Evolutionary conservation across 2,113 vertebrate species (phyloP).

Genomic region (Scomber colias): DNA sequence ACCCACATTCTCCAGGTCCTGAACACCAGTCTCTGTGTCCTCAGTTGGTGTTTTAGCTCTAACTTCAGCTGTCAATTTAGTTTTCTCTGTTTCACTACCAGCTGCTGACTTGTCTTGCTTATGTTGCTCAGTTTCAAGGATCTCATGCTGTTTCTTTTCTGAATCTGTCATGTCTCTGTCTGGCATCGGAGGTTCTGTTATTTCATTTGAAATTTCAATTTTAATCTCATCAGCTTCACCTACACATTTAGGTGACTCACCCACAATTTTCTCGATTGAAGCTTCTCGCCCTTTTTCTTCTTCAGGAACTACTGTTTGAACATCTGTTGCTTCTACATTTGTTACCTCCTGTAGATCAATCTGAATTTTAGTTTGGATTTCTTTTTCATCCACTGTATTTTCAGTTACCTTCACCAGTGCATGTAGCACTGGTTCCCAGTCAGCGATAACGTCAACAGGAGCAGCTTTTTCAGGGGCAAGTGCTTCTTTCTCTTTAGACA

Average conservation of each 20-base stretch:
- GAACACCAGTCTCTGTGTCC: slow-evolving; percentile 13
- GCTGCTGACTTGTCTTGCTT: slow-evolving; percentile 19
- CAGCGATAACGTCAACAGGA: slow-evolving; percentile 46
- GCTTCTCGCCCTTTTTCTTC: neutral
- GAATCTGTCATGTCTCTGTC: slow-evolving; percentile 25
- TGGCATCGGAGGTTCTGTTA: neutral
- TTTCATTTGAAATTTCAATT: slow-evolving; percentile 27
- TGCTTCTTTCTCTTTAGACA: slow-evolving; percentile 22
- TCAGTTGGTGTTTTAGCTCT: slow-evolving; percentile 19
- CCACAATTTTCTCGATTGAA: slow-evolving; percentile 11
- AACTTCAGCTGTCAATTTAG: slow-evolving; percentile 8
- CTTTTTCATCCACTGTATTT: slow-evolving; percentile 44
- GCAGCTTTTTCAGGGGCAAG: slow-evolving; percentile 13
- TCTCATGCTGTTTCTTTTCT: slow-evolving; percentile 20
- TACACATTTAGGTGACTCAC: neutral
- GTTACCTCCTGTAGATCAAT: slow-evolving; percentile 64
- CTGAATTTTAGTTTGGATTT: slow-evolving; percentile 62
- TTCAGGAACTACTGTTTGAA: slow-evolving; percentile 3
- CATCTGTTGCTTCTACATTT: slow-evolving; percentile 1
- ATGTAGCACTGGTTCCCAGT: slow-evolving; percentile 43
- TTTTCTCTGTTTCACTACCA: slow-evolving; percentile 22
- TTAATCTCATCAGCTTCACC: slow-evolving; percentile 23
- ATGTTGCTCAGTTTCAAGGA: slow-evolving; percentile 15
- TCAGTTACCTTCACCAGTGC: slow-evolving; percentile 59
- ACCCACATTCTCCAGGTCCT: slow-evolving; percentile 21